Percentiles rank a stretch among this genome's conserved stretches.
Evolutionary conservation across 2,888 invertebrate species (phyloP).

Genomic region (Gibbula magus): DNA sequence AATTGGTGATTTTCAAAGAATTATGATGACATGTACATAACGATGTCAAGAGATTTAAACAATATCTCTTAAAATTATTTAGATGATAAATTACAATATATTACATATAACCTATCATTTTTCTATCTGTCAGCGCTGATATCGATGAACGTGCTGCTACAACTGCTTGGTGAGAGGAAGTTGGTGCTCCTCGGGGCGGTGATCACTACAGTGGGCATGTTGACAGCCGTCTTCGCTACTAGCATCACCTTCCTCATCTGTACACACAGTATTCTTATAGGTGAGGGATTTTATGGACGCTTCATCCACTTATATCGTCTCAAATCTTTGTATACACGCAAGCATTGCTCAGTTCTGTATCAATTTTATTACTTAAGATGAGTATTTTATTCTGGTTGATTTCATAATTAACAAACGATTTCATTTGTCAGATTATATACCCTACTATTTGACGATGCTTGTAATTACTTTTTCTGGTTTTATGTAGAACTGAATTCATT

Average conservation of each 20-base stretch:
- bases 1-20: too few species aligned
- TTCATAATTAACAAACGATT: too few species aligned
- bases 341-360: not conserved
- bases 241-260: not conserved
- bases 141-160: not conserved
- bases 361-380: too few species aligned
- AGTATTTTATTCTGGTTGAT: too few species aligned
- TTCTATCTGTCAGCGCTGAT: not conserved
- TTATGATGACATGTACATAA: too few species aligned
- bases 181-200: not conserved
- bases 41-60: not conserved
- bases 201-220: not conserved
- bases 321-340: not conserved
- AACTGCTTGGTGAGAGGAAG: not conserved
- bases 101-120: too few species aligned
- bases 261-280: not conserved
- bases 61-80: not conserved
- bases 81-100: not conserved
- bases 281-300: not conserved
- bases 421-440: too few species aligned
- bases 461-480: too few species aligned
- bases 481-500: too few species aligned
- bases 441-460: too few species aligned
- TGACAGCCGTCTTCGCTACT: not conserved
- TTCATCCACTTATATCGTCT: not conserved